Conservation (phyloP, 2,888 invertebrate species). For the Hirtodrosophila alboralis region DNA sequence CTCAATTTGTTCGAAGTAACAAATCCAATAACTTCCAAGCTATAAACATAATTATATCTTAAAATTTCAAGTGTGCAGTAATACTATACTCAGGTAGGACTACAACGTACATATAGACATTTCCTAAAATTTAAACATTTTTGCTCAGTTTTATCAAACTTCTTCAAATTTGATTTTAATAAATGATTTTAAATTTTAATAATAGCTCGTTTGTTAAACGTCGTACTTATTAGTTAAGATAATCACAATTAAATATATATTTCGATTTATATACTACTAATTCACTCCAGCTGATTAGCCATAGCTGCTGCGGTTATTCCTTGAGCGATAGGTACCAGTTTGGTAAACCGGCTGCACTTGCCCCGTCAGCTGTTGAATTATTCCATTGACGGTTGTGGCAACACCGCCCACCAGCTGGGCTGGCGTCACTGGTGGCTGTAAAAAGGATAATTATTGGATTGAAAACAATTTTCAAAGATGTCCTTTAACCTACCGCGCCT, state of each 20-base stretch:
- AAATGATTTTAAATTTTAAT: neutral
- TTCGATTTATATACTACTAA: slow-evolving; percentile 9
- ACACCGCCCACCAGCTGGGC: slow-evolving; percentile 81
- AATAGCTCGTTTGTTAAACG: neutral
- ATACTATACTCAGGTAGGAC: too few species aligned
- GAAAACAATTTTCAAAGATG: neutral
- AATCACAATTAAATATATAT: slow-evolving; percentile 30
- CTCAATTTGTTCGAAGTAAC: too few species aligned
- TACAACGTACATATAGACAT: too few species aligned
- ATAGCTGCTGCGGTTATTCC: slow-evolving; percentile 57
- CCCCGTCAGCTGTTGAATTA: slow-evolving; percentile 82
- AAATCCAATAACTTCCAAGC: too few species aligned
- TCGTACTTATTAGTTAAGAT: slow-evolving; percentile 10
- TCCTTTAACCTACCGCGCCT: slow-evolving; percentile 73
- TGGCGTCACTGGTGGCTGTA: slow-evolving; percentile 74
- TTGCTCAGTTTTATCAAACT: too few species aligned
- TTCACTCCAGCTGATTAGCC: slow-evolving; percentile 29
- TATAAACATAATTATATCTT: too few species aligned
- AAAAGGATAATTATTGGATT: neutral
- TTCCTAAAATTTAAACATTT: too few species aligned
- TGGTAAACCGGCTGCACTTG: slow-evolving; percentile 80
- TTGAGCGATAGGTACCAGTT: slow-evolving; percentile 56
- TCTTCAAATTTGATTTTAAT: too few species aligned
- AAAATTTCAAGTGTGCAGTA: too few species aligned
- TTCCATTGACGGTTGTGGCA: slow-evolving; percentile 81